Evolutionary conservation across 2,797 vertebrate genomes (phyloP), one percentile per base, ranked within the genome.

Genomic region (Myotis vivesi): DNA sequence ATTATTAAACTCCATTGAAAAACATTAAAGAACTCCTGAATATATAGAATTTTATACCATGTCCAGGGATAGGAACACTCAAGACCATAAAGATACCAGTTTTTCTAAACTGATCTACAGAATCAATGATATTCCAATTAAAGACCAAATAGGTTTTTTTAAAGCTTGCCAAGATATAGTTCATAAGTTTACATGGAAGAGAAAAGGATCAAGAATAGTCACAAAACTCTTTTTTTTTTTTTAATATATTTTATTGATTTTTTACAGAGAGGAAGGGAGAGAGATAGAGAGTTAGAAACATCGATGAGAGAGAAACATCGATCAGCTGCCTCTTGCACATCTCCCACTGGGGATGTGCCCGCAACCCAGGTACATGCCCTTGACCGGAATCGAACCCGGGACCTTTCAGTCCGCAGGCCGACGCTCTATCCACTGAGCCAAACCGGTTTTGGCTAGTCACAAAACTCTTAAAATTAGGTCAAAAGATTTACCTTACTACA

Each of bases 201-300:
- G 44, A 73, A 94, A 82, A 87, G 44, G 33, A 76, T 51, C 25
- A 75, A 73, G n/a, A 55, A 90, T 3, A 85, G 38, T 20, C 51
- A 91, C 25, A 53, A 87, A 82, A 94, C 51, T 76, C 49, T 28
- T 59, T n/a, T n/a, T n/a, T n/a, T n/a, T n/a, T n/a, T n/a, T n/a
- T n/a, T n/a, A n/a, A n/a, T n/a, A n/a, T n/a, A n/a, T n/a, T n/a
- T n/a, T n/a, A n/a, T n/a, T n/a, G n/a, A n/a, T n/a, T n/a, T n/a
- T n/a, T n/a, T n/a, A n/a, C n/a, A n/a, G n/a, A n/a, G n/a, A n/a
- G n/a, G n/a, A n/a, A n/a, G n/a, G n/a, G n/a, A n/a, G n/a, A n/a
- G n/a, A n/a, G n/a, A n/a, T n/a, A n/a, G n/a, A n/a, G n/a, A n/a
- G n/a, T n/a, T n/a, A n/a, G n/a, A n/a, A n/a, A n/a, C n/a, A n/a